Base-by-base conservation (phyloP, 1,140 invertebrate genomes). In the Drosophila triauraria region DNA sequence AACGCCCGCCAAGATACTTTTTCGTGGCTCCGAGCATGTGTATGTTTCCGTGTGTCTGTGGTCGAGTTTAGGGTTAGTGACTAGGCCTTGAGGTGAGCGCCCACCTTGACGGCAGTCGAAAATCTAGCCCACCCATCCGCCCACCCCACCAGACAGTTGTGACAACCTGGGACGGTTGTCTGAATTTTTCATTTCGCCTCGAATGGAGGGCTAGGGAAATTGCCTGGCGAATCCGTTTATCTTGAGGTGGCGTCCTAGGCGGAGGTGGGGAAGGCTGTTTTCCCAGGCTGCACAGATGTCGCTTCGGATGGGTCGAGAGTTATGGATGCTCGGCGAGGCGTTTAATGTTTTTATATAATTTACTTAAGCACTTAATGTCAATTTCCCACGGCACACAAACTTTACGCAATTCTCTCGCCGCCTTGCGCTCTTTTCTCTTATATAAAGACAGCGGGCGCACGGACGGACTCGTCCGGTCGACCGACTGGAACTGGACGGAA, bases 261-360 rank as follows among this genome's bases (percentile, higher is more conserved):
- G 17, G 13, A 25, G 20, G 40, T 27, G 25, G 42, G 47, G 25
- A 25, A 57, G 42, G 38, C 40, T 64, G 43, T 46, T 58, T 68
- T 61, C 56, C 43, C 38, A 54, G 43, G 54, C 54, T 40, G 51
- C 65, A 51, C 60, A 71, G 67, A 54, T 51, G 60, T 68, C 75
- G 62, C 30, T 27, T 68, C 40, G 57, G 40, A 44, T 62, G 57
- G 57, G 63, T 59, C 57, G 46, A 13, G 46, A 13, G 67, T 50
- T 62, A 68, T 77, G 48, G 75, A 61, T 87, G 80, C 67, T 64
- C 58, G 54, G 43, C 43, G 64, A 64, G 67, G 68, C 72, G 54
- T 75, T 88, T 64, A 84, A 87, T 75, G 80, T 48, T 80, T 88
- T 87, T 87, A 84, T 84, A 80, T 88, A 87, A 88, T 87, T 88